Conservation (phyloP, 2,888 invertebrate genomes). For the Agriopis leucophaearia region DNA sequence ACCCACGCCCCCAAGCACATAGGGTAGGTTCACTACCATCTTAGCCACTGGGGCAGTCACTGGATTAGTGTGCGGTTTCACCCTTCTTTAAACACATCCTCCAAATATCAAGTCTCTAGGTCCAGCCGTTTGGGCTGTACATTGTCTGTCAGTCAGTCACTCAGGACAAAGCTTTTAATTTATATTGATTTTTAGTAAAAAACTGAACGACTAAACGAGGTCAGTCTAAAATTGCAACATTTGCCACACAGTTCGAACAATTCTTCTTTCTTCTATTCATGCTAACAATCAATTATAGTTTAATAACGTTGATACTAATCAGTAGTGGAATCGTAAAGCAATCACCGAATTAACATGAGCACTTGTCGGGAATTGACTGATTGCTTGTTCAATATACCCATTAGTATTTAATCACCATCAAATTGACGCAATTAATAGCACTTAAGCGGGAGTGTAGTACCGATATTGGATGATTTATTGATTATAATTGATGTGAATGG, state of each 20-base stretch:
- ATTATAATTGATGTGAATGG: slow-evolving; percentile 33
- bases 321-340: slow-evolving; percentile 56
- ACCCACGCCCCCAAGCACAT: no score
- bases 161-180: no score
- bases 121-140: no score
- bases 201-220: no score
- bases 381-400: slow-evolving; percentile 65
- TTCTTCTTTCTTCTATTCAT: background rate
- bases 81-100: no score
- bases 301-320: slow-evolving; percentile 26
- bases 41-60: no score
- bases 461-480: slow-evolving; percentile 54
- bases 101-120: no score
- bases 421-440: slow-evolving; percentile 68
- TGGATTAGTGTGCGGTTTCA: no score
- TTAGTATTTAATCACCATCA: slow-evolving; percentile 67
- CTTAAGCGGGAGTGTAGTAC: slow-evolving; percentile 55
- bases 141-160: no score
- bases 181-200: no score
- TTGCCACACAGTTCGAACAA: background rate
- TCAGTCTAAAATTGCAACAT: background rate
- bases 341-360: slow-evolving; percentile 69
- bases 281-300: slow-evolving; percentile 18
- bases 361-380: slow-evolving; percentile 70
- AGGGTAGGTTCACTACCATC: no score